Evolutionary conservation across 35 echinoderm and acorn worm species (phyloP).

Genomic region (Strongylocentrotus purpuratus): DNA sequence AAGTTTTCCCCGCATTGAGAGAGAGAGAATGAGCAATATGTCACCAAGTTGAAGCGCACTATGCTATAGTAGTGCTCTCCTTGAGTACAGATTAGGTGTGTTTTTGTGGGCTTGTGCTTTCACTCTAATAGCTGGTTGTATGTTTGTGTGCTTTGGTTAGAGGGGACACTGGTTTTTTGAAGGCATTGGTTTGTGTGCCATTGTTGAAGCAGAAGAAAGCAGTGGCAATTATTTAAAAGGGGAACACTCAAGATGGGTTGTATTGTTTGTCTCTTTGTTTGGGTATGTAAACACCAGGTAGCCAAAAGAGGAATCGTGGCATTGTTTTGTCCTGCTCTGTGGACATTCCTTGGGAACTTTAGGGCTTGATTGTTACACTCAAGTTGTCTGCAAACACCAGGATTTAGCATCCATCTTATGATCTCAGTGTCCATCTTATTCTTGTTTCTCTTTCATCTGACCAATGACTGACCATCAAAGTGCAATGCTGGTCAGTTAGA

Average conservation of each 20-base stretch:
- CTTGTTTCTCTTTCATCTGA: background rate
- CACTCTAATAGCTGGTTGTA: conserved; percentile 19
- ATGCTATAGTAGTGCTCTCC: background rate
- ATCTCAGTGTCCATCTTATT: background rate
- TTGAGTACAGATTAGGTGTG: conserved; percentile 29
- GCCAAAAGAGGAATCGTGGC: background rate
- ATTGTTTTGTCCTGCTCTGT: background rate
- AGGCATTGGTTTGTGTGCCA: background rate
- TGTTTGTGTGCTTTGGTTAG: conserved; percentile 34
- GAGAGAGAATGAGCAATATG: background rate
- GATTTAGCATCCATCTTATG: background rate
- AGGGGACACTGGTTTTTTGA: background rate
- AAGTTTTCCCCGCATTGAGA: conserved; percentile 5
- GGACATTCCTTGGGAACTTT: conserved; percentile 32
- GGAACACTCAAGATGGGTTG: background rate
- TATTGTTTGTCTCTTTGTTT: conserved; percentile 27
- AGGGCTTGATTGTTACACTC: conserved; percentile 40
- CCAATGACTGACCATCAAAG: background rate
- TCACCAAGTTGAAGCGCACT: conserved; percentile 45
- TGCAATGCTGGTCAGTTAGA: background rate
- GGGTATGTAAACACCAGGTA: conserved; percentile 35
- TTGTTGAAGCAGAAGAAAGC: conserved; percentile 31
- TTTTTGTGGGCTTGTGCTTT: background rate
- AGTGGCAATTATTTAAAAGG: conserved; percentile 48
- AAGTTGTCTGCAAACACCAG: conserved; percentile 45